These are phyloP conservation scores for Macrophya annulata DNA, from an alignment of 2,888 invertebrate genomes.

Conservation along the genomic window DNA sequence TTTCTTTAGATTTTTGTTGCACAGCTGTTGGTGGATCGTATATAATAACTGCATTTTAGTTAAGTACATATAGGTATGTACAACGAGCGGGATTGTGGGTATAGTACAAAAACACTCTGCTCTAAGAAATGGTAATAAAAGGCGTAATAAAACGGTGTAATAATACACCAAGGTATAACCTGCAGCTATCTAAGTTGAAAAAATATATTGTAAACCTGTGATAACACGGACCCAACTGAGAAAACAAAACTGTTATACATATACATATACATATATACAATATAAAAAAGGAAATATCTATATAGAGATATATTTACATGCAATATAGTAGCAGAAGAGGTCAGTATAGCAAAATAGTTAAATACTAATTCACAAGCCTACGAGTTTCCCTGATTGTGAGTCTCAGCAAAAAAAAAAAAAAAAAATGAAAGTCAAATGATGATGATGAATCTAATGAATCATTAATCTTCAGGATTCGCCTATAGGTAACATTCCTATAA, in stretches of 20 bases:
- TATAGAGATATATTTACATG: background rate
- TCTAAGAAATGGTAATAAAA: slow-evolving; percentile 19
- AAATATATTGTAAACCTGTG: slow-evolving; percentile 3
- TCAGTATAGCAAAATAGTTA: slow-evolving; percentile 3
- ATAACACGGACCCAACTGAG: slow-evolving; percentile 9
- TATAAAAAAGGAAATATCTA: no score
- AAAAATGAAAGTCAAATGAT: background rate
- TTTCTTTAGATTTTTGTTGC: background rate
- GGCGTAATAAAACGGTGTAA: slow-evolving; percentile 20
- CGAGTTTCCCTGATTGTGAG: background rate
- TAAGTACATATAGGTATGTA: background rate
- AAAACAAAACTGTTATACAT: background rate
- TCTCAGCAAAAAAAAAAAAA: background rate
- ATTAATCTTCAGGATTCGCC: background rate
- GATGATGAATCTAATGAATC: no score
- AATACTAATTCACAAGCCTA: background rate
- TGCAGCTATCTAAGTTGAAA: background rate
- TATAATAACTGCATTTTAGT: background rate
- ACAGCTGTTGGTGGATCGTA: background rate
- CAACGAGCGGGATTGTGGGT: background rate
- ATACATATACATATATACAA: background rate
- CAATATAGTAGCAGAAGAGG: background rate
- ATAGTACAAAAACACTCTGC: slow-evolving; percentile 11
- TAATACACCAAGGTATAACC: background rate
- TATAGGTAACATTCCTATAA: background rate